Evolutionary conservation across 2,113 vertebrate genomes (phyloP).

Genomic region (Ophthalmotilapia sp.): DNA sequence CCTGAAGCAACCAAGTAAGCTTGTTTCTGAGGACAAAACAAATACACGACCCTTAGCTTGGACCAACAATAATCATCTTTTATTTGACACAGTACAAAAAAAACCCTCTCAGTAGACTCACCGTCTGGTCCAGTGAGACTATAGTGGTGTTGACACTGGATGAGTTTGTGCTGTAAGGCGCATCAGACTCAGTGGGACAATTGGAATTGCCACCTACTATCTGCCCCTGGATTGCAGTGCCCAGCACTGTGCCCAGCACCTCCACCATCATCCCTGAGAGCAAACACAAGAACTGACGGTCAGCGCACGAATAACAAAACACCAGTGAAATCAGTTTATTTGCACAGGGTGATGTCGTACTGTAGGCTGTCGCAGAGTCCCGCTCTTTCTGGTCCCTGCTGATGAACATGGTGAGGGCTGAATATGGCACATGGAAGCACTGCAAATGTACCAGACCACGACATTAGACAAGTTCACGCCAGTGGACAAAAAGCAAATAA

Average conservation of each 20-base stretch:
- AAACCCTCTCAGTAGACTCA: conserved; percentile 30
- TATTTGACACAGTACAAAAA: neutral
- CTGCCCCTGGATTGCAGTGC: conserved; percentile 92
- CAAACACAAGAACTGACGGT: neutral
- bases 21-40: conserved; percentile 64
- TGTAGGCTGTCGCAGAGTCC: conserved; percentile 91
- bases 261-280: conserved; percentile 90
- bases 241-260: conserved; percentile 86
- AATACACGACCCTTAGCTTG: neutral
- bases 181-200: conserved; percentile 58
- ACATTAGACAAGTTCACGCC: neutral
- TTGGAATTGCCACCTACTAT: conserved; percentile 79
- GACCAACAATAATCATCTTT: neutral
- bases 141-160: conserved; percentile 62
- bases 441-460: conserved; percentile 31
- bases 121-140: conserved; percentile 71
- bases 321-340: neutral
- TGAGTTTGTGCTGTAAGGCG: neutral
- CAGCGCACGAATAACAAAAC: neutral
- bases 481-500: neutral
- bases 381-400: conserved; percentile 88
- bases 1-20: conserved; percentile 86
- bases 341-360: conserved; percentile 66
- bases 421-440: conserved; percentile 98
- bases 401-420: conserved; percentile 97